Percentiles rank a stretch among this genome's conserved stretches.
Conservation (phyloP, 2,113 vertebrate genomes). For the Pipa parva region DNA sequence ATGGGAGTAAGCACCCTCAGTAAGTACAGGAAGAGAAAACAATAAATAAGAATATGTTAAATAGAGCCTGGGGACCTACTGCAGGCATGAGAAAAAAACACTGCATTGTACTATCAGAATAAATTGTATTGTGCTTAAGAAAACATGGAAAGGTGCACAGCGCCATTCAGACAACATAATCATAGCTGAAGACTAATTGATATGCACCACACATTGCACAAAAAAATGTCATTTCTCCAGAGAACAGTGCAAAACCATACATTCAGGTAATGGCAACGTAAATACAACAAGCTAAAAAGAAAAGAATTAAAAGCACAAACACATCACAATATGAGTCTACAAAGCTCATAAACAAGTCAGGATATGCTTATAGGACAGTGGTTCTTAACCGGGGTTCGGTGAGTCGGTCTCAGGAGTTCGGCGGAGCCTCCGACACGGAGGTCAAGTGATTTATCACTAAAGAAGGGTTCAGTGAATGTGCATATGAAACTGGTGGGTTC, state of each 20-base stretch:
- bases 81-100: neutral
- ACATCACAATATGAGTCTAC: neutral
- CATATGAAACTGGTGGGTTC: too few relatives aligned
- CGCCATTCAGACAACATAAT: constrained; percentile 30
- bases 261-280: constrained; percentile 12
- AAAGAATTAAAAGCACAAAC: neutral
- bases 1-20: neutral
- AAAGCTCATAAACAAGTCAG: constrained; percentile 2
- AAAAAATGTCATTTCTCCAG: constrained; percentile 23
- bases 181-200: constrained; percentile 21
- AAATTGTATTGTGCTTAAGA: neutral
- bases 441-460: too few relatives aligned
- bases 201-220: constrained; percentile 18
- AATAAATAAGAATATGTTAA: neutral
- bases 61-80: neutral
- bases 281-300: constrained; percentile 12
- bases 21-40: neutral
- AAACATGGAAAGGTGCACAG: neutral
- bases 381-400: too few relatives aligned
- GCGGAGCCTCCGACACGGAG: too few relatives aligned
- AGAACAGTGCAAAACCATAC: constrained; percentile 16
- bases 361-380: neutral
- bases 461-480: too few relatives aligned
- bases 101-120: constrained; percentile 3
- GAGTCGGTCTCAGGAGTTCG: too few relatives aligned